These are phyloP conservation scores for Sylvia atricapilla DNA, from an alignment of 2,113 vertebrate genomes.

Conservation along the genomic window DNA sequence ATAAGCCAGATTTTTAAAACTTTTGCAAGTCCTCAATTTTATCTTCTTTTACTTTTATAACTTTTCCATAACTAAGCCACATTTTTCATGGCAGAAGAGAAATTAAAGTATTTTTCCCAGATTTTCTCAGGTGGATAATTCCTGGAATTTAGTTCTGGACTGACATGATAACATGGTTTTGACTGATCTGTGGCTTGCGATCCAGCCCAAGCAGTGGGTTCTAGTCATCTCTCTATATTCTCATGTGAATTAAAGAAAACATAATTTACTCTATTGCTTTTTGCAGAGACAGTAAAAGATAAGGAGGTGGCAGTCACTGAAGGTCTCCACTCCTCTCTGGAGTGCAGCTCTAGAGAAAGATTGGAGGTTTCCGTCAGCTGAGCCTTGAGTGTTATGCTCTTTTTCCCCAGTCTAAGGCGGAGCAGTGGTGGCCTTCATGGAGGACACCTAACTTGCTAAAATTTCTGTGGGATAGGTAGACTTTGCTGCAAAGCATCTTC, in stretches of 20 bases:
- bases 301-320: neutral
- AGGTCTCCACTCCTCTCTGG: neutral
- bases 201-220: accelerated
- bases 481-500: neutral
- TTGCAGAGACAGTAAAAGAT: neutral
- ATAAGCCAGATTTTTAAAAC: neutral
- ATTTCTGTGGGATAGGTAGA: neutral
- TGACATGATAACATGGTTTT: neutral
- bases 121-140: neutral
- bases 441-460: neutral
- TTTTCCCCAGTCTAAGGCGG: neutral
- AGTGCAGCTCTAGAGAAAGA: neutral
- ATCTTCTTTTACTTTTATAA: neutral
- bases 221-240: neutral
- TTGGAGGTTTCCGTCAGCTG: neutral
- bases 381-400: neutral
- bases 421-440: neutral
- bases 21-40: neutral
- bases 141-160: neutral
- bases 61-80: neutral
- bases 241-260: neutral
- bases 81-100: neutral
- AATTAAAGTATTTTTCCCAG: neutral
- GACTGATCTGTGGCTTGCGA: neutral
- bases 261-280: neutral